These are phyloP conservation scores for Dinocampus coccinellae DNA, from an alignment of 2,888 invertebrate genomes.

Conservation along the genomic window DNA sequence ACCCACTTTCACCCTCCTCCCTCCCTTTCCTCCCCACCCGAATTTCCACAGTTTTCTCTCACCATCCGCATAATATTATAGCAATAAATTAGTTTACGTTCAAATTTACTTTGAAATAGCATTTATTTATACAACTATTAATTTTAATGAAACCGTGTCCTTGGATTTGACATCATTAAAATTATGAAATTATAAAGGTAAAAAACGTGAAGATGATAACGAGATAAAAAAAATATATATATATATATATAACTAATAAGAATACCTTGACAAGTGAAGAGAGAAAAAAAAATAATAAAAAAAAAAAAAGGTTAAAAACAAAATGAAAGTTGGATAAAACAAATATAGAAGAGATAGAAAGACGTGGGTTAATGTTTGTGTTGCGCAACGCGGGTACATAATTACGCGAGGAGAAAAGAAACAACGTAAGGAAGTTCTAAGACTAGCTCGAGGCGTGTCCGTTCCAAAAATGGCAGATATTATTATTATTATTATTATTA, in stretches of 20 bases:
- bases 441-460: conserved; percentile 9
- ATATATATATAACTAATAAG: too few relatives aligned
- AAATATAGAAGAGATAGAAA: background rate
- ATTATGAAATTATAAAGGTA: conserved; percentile 17
- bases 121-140: background rate
- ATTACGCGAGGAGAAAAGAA: conserved; percentile 31
- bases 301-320: background rate
- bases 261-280: too few relatives aligned
- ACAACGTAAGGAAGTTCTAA: conserved; percentile 24
- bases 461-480: conserved; percentile 19
- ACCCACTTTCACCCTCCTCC: too few relatives aligned
- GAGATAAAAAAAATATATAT: conserved; percentile 27
- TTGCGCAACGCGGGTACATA: conserved; percentile 29
- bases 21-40: too few relatives aligned
- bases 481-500: background rate
- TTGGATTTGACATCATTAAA: conserved; percentile 28
- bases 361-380: conserved; percentile 15
- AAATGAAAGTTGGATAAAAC: conserved; percentile 28
- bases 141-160: conserved; percentile 19
- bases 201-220: conserved; percentile 11
- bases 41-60: too few relatives aligned
- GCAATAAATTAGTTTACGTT: too few relatives aligned
- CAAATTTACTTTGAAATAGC: background rate
- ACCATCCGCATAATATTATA: too few relatives aligned
- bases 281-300: background rate